Base-by-base conservation (phyloP, 1,140 invertebrate genomes). In the Metaphire vulgaris region DNA sequence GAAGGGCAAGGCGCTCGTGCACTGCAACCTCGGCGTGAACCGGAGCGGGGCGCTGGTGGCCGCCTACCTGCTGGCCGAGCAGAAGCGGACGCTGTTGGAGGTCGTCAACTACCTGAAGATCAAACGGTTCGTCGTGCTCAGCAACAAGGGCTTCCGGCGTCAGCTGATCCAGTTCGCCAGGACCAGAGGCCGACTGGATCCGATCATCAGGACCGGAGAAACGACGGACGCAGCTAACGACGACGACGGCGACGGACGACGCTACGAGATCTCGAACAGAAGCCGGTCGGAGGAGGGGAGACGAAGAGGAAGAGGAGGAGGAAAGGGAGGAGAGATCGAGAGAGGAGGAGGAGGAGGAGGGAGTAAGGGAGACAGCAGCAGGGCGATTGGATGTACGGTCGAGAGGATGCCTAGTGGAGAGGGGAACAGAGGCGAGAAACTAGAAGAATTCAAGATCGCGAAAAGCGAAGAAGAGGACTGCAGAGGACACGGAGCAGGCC, bases 1-100 rank as follows among this genome's bases (percentile, higher is more conserved):
- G 28, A 69, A 41, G 29, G 74, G 73, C 30, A 74, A 33, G 1
- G 77, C 72, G n/a, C 69, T 78, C 33, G 73, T 78, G 1, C 77
- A 78, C 41, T 78, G 77, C 33, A 78, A 78, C 33, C 72, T 78
- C 16, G 77, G 77, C 26, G 69, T 78, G 21, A 78, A 78, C 56
- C 31, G 77, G 28, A 78, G 77, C 69, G 77, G 77, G 12, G 77
- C 77, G 14, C 56, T 78, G 1, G 67, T 65, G 28, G 77, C 77
- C 1, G 73, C 77, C 26, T 78, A 78, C 31, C 33, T 78, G 31
- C 70, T 78, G 77, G 73, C 34, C 16, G 34, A 74, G 26, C 33
- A 75, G 28, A 21, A 72, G 16, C 77, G 64, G 26, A n/a, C 33
- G 12, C 77, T 78, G 16, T 69, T 78, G 0, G 74, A 78, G 33